Conservation (phyloP, 2,113 vertebrate species). For the Psilopsiagon aymara region DNA sequence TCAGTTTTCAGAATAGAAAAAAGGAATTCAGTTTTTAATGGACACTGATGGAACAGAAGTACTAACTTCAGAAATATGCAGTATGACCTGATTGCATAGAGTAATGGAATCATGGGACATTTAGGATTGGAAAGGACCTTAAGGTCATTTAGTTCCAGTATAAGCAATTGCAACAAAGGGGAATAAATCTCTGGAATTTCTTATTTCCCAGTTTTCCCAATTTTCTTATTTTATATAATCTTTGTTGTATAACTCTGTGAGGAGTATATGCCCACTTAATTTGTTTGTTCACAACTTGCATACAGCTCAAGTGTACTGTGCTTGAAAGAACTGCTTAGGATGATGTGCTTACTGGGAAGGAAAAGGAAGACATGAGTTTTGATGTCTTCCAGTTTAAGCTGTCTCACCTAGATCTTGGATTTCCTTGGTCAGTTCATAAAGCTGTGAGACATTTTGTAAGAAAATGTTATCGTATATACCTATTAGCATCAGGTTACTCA, state of each 20-base stretch:
- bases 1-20: background rate
- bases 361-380: background rate
- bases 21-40: background rate
- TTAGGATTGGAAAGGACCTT: background rate
- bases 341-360: background rate
- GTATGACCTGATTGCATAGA: background rate
- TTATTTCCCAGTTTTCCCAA: background rate
- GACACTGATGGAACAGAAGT: background rate
- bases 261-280: background rate
- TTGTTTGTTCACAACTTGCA: background rate
- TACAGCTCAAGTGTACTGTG: background rate
- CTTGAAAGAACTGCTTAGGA: background rate
- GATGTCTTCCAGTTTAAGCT: background rate
- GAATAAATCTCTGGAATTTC: background rate
- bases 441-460: background rate
- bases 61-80: background rate
- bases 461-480: background rate
- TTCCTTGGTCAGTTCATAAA: background rate
- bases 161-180: background rate
- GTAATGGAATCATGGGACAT: background rate
- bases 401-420: background rate
- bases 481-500: background rate
- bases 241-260: background rate
- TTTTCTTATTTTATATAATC: background rate
- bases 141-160: background rate